These are phyloP conservation scores for Halictus rubicundus DNA, from an alignment of 1,140 invertebrate species.

Conservation along the genomic window DNA sequence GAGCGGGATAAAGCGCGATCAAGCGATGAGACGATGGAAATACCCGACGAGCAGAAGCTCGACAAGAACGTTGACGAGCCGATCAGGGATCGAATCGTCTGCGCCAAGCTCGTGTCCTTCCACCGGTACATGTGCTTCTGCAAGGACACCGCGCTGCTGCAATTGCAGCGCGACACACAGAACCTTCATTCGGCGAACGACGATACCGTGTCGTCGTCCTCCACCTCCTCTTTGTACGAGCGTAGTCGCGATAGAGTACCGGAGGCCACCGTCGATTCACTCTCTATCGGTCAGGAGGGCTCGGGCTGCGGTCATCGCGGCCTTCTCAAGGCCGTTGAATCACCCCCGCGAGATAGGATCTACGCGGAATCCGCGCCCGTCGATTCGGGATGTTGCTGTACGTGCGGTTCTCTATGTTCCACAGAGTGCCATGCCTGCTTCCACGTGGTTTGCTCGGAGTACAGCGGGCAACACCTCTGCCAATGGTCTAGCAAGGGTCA, in stretches of 20 bases:
- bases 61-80: not conserved
- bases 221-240: not conserved
- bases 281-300: constrained; percentile 46
- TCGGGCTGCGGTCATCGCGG: not conserved
- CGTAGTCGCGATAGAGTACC: constrained; percentile 1
- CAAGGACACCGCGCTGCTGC: constrained; percentile 52
- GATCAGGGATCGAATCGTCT: constrained; percentile 57
- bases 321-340: constrained; percentile 31
- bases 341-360: not conserved
- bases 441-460: constrained; percentile 83
- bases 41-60: not conserved
- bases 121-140: constrained; percentile 82
- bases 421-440: constrained; percentile 86
- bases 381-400: constrained; percentile 81
- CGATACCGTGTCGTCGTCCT: not conserved
- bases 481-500: constrained; percentile 81
- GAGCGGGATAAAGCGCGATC: not conserved
- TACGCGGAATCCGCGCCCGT: constrained; percentile 36
- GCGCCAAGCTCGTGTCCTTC: constrained; percentile 81
- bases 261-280: constrained; percentile 33
- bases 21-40: not conserved
- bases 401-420: constrained; percentile 83
- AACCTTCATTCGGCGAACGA: not conserved
- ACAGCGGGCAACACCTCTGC: constrained; percentile 81
- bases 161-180: not conserved